Percentiles rank a stretch among this genome's conserved stretches.
phyloP scores from a whole-genome alignment of 2,888 invertebrate genomes.

The Hirudinaria manillensis region DNA sequence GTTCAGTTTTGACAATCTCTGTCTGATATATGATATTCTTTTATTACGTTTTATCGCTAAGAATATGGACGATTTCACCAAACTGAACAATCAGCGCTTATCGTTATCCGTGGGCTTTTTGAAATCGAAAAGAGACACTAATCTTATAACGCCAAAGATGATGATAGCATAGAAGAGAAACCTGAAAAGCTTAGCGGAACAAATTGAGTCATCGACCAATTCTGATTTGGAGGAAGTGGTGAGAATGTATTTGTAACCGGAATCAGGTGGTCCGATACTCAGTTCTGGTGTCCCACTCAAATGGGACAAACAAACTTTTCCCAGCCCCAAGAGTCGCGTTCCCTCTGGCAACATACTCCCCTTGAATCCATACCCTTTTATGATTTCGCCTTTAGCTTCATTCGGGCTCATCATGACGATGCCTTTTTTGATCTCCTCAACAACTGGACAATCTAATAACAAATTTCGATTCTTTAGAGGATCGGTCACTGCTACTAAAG shows the following conservation, averaged over 20 bases:
- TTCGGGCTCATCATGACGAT: conserved; percentile 75
- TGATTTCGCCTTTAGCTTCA: conserved; percentile 73
- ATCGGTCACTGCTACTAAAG: conserved; percentile 55
- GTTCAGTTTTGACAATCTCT: too few species aligned
- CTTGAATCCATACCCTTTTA: conserved; percentile 76
- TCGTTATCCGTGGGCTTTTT: too few species aligned
- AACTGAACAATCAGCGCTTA: too few species aligned
- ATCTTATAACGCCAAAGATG: conserved; percentile 43
- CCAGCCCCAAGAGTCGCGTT: conserved; percentile 72
- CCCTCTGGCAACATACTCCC: conserved; percentile 80
- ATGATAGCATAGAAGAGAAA: conserved; percentile 60
- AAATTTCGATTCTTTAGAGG: conserved; percentile 64
- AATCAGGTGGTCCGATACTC: conserved; percentile 61
- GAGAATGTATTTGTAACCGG: conserved; percentile 64
- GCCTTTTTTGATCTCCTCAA: conserved; percentile 67
- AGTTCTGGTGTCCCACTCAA: conserved; percentile 58
- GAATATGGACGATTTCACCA: too few species aligned
- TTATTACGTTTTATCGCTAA: too few species aligned
- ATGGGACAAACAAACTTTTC: conserved; percentile 65
- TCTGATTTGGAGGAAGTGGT: conserved; percentile 73
- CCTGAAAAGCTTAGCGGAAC: conserved; percentile 61
- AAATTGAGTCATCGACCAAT: conserved; percentile 67
- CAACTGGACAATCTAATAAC: conserved; percentile 67
- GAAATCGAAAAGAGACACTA: too few species aligned
- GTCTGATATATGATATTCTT: too few species aligned